phyloP scores from a whole-genome alignment of 2,113 vertebrate genomes.

The Heliornis fulica region DNA sequence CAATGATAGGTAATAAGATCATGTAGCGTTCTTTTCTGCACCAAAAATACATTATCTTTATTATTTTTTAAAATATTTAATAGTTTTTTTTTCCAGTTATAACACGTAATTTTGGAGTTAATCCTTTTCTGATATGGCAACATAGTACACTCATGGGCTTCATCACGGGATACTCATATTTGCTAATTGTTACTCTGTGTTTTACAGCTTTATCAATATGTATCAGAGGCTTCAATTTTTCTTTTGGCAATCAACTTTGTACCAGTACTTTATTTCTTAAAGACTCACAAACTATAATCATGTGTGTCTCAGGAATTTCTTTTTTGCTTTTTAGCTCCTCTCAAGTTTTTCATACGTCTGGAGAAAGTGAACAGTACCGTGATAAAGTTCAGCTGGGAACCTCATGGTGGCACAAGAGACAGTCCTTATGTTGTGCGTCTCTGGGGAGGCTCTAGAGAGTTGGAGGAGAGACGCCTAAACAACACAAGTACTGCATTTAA shows the following conservation, averaged over 20 bases:
- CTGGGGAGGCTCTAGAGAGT: not conserved
- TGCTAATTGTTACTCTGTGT: no score
- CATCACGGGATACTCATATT: no score
- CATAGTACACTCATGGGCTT: no score
- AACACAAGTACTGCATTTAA: not conserved
- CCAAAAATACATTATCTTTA: no score
- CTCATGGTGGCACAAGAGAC: not conserved
- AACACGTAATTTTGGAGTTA: no score
- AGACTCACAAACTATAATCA: not conserved
- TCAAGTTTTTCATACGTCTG: not conserved
- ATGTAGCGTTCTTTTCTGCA: no score
- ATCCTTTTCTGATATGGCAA: no score
- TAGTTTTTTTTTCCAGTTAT: no score
- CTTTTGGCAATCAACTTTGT: not conserved
- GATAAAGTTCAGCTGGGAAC: constrained; percentile 12
- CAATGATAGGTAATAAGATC: no score
- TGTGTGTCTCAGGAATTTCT: not conserved
- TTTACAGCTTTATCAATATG: not conserved
- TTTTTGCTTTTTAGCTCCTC: not conserved
- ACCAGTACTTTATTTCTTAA: not conserved
- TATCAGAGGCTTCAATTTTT: not conserved
- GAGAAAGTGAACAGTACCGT: not conserved
- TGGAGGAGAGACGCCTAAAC: not conserved
- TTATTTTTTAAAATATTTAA: no score
- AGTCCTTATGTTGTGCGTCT: not conserved